Percentiles rank a stretch among this genome's conserved stretches.
Conservation (phyloP, 2,113 vertebrate genomes). For the Mungos mungo region DNA sequence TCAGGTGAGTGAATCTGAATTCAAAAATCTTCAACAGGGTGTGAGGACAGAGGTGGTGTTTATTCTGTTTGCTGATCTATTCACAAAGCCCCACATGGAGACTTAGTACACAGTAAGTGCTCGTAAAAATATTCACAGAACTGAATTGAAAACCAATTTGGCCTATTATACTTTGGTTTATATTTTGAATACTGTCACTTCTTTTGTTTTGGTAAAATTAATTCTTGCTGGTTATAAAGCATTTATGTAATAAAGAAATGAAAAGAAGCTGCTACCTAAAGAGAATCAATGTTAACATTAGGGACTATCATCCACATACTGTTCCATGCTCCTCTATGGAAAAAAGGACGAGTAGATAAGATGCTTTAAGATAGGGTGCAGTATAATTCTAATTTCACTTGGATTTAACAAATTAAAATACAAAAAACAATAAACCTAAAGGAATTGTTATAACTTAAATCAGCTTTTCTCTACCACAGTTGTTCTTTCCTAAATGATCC, state of each 20-base stretch:
- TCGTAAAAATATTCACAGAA: constrained; percentile 10
- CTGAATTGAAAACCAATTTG: constrained; percentile 22
- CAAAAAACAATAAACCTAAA: background rate
- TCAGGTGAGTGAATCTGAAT: background rate
- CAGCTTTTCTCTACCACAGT: background rate
- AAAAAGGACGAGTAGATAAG: constrained; percentile 4
- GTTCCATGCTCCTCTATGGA: background rate
- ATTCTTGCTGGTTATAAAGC: background rate
- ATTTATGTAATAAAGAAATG: background rate
- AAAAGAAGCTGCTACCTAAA: constrained; percentile 19
- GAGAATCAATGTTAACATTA: background rate
- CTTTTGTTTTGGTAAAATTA: constrained; percentile 38
- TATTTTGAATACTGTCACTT: constrained; percentile 16
- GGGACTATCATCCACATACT: background rate
- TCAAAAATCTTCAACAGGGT: background rate
- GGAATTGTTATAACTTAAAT: background rate
- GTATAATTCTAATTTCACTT: constrained; percentile 14
- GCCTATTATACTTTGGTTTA: background rate
- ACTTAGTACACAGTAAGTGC: background rate
- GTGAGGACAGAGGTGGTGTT: background rate
- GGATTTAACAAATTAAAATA: background rate
- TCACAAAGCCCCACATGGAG: background rate
- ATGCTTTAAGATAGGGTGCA: constrained; percentile 12
- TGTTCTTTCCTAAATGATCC: background rate
- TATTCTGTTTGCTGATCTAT: background rate